Evolutionary conservation across 2,797 vertebrate genomes (phyloP).

Genomic region (Xerus rutilus): DNA sequence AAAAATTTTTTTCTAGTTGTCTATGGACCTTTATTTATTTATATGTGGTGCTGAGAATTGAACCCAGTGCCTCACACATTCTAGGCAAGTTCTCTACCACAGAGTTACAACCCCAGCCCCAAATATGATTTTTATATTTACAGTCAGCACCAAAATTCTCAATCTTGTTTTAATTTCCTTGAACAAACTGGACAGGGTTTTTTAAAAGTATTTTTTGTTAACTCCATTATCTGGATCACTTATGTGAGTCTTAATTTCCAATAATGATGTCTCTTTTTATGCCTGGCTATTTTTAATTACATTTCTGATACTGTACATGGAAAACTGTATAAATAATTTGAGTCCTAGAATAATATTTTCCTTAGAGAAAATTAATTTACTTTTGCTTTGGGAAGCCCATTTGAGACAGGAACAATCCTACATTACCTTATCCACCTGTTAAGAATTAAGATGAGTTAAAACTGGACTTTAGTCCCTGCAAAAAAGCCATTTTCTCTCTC

Average conservation of each 20-base stretch:
- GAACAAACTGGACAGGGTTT: background rate
- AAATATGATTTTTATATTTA: background rate
- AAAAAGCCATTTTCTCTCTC: background rate
- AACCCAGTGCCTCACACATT: no score
- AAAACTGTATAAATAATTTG: background rate
- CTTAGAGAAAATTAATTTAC: background rate
- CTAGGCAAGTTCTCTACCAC: no score
- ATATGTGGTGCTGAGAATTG: no score
- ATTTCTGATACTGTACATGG: background rate
- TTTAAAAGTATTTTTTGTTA: background rate
- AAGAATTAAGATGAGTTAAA: background rate
- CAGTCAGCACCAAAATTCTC: background rate
- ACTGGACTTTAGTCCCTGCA: background rate
- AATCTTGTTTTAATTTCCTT: conserved; percentile 19
- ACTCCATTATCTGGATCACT: background rate
- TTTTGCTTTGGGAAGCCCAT: background rate
- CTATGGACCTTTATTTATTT: no score
- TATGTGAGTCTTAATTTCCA: background rate
- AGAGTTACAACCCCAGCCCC: no score
- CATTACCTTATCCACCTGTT: background rate
- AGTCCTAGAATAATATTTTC: background rate
- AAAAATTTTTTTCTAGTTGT: no score
- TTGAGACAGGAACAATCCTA: background rate
- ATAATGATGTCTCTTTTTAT: background rate
- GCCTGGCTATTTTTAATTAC: background rate